Conservation (phyloP, 2,797 vertebrate species). For the Nannoperca australis region DNA sequence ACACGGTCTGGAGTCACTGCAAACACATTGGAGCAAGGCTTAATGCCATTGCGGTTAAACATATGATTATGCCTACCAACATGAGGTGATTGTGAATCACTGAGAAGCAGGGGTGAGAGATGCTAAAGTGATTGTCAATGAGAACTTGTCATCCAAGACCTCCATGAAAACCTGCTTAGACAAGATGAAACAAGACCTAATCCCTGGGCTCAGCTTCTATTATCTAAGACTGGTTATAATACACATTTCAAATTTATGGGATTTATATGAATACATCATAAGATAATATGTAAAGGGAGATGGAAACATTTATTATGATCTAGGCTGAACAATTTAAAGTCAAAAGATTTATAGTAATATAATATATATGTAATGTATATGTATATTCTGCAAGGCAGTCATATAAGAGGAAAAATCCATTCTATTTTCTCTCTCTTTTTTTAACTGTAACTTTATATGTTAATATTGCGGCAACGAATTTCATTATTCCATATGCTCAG, state of each 20-base stretch:
- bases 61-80: constrained; percentile 47
- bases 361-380: background rate
- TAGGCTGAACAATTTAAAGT: constrained; percentile 23
- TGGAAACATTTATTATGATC: constrained; percentile 1
- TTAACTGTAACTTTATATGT: constrained; percentile 35
- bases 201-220: background rate
- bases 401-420: constrained; percentile 14
- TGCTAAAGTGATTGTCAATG: constrained; percentile 45
- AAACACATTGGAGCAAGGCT: constrained; percentile 44
- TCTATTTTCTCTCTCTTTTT: constrained; percentile 16
- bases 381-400: constrained; percentile 1
- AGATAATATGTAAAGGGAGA: constrained; percentile 26
- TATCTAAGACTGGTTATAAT: background rate
- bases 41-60: constrained; percentile 33
- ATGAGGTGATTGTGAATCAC: constrained; percentile 50
- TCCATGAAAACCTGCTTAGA: constrained; percentile 13
- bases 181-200: constrained; percentile 9
- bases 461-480: constrained; percentile 44
- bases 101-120: constrained; percentile 36
- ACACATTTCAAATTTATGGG: background rate
- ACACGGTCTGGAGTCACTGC: constrained; percentile 62
- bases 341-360: constrained; percentile 16
- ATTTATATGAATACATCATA: constrained; percentile 27
- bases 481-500: constrained; percentile 62
- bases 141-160: constrained; percentile 29